Conservation (phyloP, 2,113 vertebrate species). For the Diadophis punctatus region DNA sequence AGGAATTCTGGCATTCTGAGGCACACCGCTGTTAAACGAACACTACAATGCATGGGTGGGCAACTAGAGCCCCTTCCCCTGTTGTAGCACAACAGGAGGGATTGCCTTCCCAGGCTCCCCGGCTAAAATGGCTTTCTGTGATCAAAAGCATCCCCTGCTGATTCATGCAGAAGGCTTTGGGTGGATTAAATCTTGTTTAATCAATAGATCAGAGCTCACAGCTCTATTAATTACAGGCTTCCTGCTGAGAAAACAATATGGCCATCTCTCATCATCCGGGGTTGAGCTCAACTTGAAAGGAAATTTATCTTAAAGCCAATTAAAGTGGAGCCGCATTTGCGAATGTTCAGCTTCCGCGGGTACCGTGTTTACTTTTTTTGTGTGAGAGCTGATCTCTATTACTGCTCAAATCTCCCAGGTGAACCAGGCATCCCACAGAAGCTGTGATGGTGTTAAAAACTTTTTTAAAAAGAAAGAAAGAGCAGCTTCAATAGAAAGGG, state of each 20-base stretch:
- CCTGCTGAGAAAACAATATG: background rate
- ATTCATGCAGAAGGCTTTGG: background rate
- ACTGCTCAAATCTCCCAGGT: background rate
- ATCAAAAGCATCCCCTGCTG: background rate
- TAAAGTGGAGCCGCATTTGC: background rate
- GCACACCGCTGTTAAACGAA: background rate
- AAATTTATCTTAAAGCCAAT: background rate
- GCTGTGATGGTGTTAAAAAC: background rate
- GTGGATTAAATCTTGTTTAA: background rate
- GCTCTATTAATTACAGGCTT: background rate
- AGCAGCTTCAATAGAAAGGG: background rate
- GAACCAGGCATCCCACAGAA: background rate
- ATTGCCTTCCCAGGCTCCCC: no score
- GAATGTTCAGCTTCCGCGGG: background rate
- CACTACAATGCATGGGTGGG: background rate
- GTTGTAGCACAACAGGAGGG: background rate
- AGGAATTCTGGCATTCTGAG: background rate
- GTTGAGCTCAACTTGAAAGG: background rate
- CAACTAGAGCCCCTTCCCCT: background rate
- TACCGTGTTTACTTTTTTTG: background rate
- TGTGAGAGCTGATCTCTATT: background rate
- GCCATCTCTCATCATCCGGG: background rate
- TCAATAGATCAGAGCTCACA: background rate
- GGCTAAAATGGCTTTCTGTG: background rate
- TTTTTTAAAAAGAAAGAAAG: background rate